Evolutionary conservation across 2,888 invertebrate species (phyloP).

Genomic region (Alitta virens): DNA sequence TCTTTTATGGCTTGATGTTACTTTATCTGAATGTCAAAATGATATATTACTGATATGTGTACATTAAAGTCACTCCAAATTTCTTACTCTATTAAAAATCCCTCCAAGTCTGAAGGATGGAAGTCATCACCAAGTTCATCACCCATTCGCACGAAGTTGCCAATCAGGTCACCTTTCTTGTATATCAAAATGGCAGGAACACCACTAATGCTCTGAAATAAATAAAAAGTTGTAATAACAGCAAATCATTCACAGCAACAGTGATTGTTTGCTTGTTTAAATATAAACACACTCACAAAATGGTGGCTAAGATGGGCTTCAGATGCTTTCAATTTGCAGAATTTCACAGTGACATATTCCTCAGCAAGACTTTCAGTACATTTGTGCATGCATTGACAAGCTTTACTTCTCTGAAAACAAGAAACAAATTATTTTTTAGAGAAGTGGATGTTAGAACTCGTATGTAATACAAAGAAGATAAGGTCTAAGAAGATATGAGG

Average conservation of each 20-base stretch:
- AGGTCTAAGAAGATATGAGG: background rate
- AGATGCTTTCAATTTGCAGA: slow-evolving; percentile 80
- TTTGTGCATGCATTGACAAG: slow-evolving; percentile 72
- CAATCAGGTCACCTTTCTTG: slow-evolving; percentile 83
- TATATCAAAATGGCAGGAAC: slow-evolving; percentile 90
- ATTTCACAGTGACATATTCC: slow-evolving; percentile 82
- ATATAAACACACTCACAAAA: slow-evolving; percentile 62
- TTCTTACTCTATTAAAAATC: slow-evolving; percentile 76
- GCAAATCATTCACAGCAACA: background rate
- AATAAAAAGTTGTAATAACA: background rate
- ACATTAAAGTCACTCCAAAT: no score
- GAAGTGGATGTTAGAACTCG: background rate
- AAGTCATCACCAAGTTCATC: slow-evolving; percentile 89
- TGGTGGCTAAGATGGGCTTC: slow-evolving; percentile 81
- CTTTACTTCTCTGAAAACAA: slow-evolving; percentile 29
- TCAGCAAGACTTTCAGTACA: slow-evolving; percentile 74
- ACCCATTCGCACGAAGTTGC: slow-evolving; percentile 84
- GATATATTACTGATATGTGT: background rate
- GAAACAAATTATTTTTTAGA: background rate
- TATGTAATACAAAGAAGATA: background rate
- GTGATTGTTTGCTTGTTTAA: background rate
- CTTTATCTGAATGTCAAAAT: background rate
- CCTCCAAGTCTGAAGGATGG: slow-evolving; percentile 84
- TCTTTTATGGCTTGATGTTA: background rate
- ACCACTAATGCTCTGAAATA: slow-evolving; percentile 60